These are phyloP conservation scores for Ceuthmochares aereus DNA, from an alignment of 2,113 vertebrate species.

Conservation along the genomic window DNA sequence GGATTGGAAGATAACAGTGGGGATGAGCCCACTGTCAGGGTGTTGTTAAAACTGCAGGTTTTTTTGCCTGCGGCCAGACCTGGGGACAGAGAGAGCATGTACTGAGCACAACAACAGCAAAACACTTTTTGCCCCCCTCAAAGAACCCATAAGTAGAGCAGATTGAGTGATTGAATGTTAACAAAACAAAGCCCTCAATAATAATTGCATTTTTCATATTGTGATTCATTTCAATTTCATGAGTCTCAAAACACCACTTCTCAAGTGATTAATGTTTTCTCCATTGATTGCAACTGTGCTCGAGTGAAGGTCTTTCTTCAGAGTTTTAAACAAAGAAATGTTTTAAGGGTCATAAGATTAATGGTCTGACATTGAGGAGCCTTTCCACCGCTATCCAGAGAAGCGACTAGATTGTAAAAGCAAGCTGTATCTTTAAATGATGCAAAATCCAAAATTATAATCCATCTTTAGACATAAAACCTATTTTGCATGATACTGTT, in stretches of 20 bases:
- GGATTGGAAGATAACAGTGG: neutral
- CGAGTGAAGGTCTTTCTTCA: constrained; percentile 32
- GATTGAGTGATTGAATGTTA: constrained; percentile 64
- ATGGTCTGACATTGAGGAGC: neutral
- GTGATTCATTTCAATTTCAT: constrained; percentile 72
- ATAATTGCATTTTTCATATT: constrained; percentile 76
- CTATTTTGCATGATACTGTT: neutral
- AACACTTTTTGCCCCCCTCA: neutral
- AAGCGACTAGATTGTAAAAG: neutral
- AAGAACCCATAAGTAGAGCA: constrained; percentile 10
- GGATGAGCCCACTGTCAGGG: neutral
- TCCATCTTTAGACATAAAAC: neutral
- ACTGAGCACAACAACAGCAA: neutral
- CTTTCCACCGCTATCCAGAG: neutral
- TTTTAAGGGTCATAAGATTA: constrained; percentile 22
- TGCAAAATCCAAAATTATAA: neutral
- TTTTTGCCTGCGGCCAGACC: neutral
- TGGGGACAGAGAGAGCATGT: neutral
- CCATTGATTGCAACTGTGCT: constrained; percentile 73
- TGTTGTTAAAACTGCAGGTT: neutral
- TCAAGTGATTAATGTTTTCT: constrained; percentile 78
- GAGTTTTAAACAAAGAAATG: constrained; percentile 35
- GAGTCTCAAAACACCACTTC: constrained; percentile 73
- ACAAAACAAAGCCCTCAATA: constrained; percentile 74
- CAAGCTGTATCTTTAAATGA: neutral